Conservation (phyloP, 1,140 invertebrate species). For the Thaumetopoea pityocampa region DNA sequence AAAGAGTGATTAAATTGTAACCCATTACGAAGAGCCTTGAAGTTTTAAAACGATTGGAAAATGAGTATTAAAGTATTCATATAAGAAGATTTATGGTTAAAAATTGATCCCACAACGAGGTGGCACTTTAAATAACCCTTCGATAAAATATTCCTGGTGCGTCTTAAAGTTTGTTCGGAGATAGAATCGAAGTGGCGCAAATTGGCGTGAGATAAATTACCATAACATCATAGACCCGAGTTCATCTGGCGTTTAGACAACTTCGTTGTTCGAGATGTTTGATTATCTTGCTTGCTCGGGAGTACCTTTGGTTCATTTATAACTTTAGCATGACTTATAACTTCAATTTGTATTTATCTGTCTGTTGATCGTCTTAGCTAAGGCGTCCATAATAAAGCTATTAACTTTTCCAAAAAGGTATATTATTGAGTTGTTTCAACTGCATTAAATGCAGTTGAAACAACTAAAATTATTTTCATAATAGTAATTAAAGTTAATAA, state of each 20-base stretch:
- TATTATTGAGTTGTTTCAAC: too few relatives aligned
- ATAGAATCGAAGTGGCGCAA: constrained; percentile 39
- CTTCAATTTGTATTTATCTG: constrained; percentile 31
- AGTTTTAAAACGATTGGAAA: constrained; percentile 20
- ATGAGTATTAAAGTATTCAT: constrained; percentile 20
- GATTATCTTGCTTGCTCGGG: constrained; percentile 37
- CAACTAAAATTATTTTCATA: too few relatives aligned
- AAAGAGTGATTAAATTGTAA: constrained; percentile 25
- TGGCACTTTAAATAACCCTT: constrained; percentile 25
- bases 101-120: constrained; percentile 28
- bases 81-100: constrained; percentile 31
- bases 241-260: constrained; percentile 53
- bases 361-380: constrained; percentile 1
- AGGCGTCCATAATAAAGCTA: neutral
- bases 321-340: constrained; percentile 28
- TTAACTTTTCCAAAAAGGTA: neutral
- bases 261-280: constrained; percentile 34
- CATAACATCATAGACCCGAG: constrained; percentile 44
- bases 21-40: constrained; percentile 22
- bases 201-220: constrained; percentile 52
- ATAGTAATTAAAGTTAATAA: too few relatives aligned
- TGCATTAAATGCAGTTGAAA: too few relatives aligned
- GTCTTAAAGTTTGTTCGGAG: constrained; percentile 35
- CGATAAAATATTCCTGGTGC: constrained; percentile 31
- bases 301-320: constrained; percentile 45